phyloP scores from a whole-genome alignment of 64 coral and sea anemone species.

The Stichodactyla helianthus region DNA sequence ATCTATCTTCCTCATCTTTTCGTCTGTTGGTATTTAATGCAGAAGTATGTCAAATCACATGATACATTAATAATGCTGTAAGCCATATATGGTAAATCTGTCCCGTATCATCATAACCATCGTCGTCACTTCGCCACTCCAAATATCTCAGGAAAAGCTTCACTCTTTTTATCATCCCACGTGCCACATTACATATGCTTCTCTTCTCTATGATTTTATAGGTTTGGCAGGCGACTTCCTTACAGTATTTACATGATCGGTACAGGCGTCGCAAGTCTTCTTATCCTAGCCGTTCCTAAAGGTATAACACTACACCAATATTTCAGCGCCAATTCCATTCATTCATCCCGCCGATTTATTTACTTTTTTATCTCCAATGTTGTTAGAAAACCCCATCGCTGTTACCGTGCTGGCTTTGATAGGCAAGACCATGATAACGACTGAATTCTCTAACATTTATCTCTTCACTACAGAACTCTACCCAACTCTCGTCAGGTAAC shows the following conservation, averaged over 20 bases:
- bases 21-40: conserved; percentile 27
- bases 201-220: not conserved
- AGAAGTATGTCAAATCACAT: conserved; percentile 20
- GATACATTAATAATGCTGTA: too few relatives aligned
- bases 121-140: too few relatives aligned
- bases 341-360: not conserved
- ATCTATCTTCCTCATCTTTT: conserved; percentile 27
- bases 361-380: not conserved
- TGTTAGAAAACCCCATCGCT: conserved; percentile 15
- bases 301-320: not conserved
- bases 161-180: not conserved
- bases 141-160: too few relatives aligned
- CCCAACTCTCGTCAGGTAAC: conserved; percentile 37
- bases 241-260: conserved; percentile 20
- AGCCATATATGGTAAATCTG: too few relatives aligned
- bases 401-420: conserved; percentile 36
- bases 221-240: conserved; percentile 36
- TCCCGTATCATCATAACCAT: too few relatives aligned
- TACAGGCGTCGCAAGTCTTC: conserved; percentile 11
- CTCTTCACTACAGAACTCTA: conserved; percentile 45
- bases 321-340: not conserved
- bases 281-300: conserved; percentile 33
- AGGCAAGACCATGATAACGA: conserved; percentile 22
- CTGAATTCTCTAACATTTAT: conserved; percentile 45
- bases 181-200: not conserved